phyloP scores from a whole-genome alignment of 2,113 vertebrate species.

The Panurus biarmicus region DNA sequence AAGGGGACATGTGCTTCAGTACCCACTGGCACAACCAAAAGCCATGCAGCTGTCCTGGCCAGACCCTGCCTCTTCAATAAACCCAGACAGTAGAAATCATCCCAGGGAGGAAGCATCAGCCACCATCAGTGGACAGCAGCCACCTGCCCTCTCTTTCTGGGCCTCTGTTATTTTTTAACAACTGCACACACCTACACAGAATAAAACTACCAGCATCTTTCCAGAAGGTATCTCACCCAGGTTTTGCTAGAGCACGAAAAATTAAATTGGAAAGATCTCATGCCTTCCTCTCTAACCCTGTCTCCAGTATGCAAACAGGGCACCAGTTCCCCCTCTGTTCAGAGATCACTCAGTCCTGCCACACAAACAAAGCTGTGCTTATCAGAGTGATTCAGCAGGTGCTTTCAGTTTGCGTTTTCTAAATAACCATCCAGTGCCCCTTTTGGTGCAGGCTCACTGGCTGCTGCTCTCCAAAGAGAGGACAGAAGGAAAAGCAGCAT shows the following conservation, averaged over 20 bases:
- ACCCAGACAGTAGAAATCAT: not conserved
- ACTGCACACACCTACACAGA: not conserved
- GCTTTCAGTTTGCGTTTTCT: not conserved
- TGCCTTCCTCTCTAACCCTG: not conserved
- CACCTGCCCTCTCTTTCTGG: not conserved
- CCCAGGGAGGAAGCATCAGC: not conserved
- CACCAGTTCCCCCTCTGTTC: not conserved
- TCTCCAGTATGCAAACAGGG: not conserved
- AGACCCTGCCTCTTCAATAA: not conserved
- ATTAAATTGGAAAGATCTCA: not conserved
- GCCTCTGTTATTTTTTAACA: not conserved
- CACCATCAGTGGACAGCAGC: too few species aligned
- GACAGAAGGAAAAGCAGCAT: not conserved
- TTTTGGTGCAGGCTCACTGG: not conserved
- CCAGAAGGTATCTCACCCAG: not conserved
- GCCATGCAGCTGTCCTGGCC: not conserved
- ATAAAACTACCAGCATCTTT: not conserved
- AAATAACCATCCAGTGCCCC: not conserved
- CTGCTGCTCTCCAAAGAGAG: not conserved
- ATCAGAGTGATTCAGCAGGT: not conserved
- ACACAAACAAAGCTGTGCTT: not conserved
- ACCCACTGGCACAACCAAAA: not conserved
- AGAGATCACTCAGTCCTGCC: not conserved
- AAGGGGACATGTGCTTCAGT: fast-evolving
- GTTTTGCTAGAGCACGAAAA: not conserved